Conservation (phyloP, 2,888 invertebrate genomes). For the Drosophila flavopinicola region DNA sequence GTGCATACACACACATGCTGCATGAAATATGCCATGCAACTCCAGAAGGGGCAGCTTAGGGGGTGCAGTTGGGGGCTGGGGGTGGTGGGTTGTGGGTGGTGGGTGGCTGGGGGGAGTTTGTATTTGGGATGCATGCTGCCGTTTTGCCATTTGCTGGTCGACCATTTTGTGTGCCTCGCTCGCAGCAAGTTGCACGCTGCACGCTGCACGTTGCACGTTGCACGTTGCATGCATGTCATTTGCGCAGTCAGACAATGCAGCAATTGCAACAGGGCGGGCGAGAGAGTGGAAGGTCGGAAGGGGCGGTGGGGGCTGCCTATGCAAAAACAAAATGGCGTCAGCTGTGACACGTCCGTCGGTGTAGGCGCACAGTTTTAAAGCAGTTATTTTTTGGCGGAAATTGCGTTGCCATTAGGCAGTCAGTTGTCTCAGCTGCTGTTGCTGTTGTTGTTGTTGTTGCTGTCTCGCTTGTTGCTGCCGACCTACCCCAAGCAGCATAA, state of each 20-base stretch:
- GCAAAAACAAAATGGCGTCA: slow-evolving; percentile 69
- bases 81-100: neutral
- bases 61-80: neutral
- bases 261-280: slow-evolving; percentile 40
- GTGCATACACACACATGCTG: slow-evolving; percentile 15
- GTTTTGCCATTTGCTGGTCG: slow-evolving; percentile 67
- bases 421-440: slow-evolving; percentile 15
- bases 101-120: too few relatives aligned
- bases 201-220: too few relatives aligned
- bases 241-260: slow-evolving; percentile 67
- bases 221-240: slow-evolving; percentile 80
- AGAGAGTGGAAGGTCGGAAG: neutral
- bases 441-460: neutral
- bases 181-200: slow-evolving; percentile 75
- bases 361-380: slow-evolving; percentile 31
- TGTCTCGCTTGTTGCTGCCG: slow-evolving; percentile 18
- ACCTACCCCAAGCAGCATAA: slow-evolving; percentile 67
- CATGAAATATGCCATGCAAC: slow-evolving; percentile 29
- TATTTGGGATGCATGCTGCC: slow-evolving; percentile 12
- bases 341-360: slow-evolving; percentile 31
- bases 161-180: slow-evolving; percentile 65
- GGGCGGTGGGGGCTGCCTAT: slow-evolving; percentile 26
- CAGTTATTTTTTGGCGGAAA: slow-evolving; percentile 58
- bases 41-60: neutral
- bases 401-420: slow-evolving; percentile 71